These are phyloP conservation scores for Semnopithecus entellus DNA, from an alignment of 2,113 vertebrate species.

Conservation along the genomic window DNA sequence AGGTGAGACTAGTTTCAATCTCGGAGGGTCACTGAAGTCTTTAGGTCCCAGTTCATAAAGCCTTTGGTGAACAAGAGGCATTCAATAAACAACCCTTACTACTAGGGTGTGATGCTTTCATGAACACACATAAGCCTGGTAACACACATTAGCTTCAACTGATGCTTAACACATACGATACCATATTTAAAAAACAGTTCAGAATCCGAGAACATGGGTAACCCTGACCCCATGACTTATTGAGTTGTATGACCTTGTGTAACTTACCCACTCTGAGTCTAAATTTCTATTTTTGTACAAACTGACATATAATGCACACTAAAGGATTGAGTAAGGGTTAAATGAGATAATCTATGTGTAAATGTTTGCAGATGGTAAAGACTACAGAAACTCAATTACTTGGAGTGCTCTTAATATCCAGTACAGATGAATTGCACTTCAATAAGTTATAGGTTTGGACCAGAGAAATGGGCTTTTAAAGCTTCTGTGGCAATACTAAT, in stretches of 20 bases:
- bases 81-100: neutral
- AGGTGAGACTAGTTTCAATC: neutral
- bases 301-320: neutral
- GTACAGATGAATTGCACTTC: neutral
- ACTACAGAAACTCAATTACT: neutral
- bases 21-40: neutral
- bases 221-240: neutral
- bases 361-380: neutral
- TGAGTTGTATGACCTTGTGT: neutral
- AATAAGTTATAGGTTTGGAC: neutral
- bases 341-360: neutral
- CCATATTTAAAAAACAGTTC: neutral
- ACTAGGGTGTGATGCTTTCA: neutral
- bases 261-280: neutral
- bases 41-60: neutral
- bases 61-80: neutral
- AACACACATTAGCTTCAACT: neutral
- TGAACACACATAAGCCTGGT: accelerated
- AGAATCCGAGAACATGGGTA: neutral
- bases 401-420: neutral
- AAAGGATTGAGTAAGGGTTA: neutral
- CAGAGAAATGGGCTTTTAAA: neutral
- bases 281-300: neutral
- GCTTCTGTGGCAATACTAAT: neutral
- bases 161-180: neutral